A percentile compares a stretch with the other conserved stretches of the same genome.
Evolutionary conservation across 2,113 vertebrate genomes (phyloP).

Genomic region (Zingel zingel): DNA sequence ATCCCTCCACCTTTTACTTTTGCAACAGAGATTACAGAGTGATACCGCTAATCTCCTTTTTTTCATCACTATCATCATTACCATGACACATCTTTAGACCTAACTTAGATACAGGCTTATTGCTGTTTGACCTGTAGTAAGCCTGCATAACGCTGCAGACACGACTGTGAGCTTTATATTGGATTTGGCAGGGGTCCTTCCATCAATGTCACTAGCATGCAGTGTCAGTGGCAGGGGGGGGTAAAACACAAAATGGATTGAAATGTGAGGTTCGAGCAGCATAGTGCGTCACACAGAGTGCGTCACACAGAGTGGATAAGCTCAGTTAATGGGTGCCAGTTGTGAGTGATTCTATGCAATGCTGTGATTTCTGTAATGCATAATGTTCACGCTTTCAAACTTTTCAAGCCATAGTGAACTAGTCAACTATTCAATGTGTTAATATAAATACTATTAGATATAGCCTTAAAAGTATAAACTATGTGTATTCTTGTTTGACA

Average conservation of each 20-base stretch:
- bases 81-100: conserved; percentile 10
- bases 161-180: conserved; percentile 32
- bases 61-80: conserved; percentile 30
- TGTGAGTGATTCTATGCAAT: conserved; percentile 41
- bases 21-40: conserved; percentile 10
- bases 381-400: not conserved
- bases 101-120: conserved; percentile 25
- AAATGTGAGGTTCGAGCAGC: conserved; percentile 52
- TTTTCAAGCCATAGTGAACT: not conserved
- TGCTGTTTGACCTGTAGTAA: conserved; percentile 21
- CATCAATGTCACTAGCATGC: conserved; percentile 57
- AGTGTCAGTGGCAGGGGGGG: conserved; percentile 26
- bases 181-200: conserved; percentile 52
- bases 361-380: conserved; percentile 40
- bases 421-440: not conserved
- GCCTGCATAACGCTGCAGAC: conserved; percentile 22
- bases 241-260: conserved; percentile 65
- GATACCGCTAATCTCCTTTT: conserved; percentile 27
- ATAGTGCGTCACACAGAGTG: conserved; percentile 58
- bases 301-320: conserved; percentile 52
- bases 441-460: not conserved
- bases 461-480: not conserved
- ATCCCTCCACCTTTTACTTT: conserved; percentile 9
- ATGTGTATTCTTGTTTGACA: not conserved
- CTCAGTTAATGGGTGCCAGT: conserved; percentile 30